Base-by-base conservation (phyloP, 2,888 invertebrate species). In the Caenorhabditis sp. region DNA sequence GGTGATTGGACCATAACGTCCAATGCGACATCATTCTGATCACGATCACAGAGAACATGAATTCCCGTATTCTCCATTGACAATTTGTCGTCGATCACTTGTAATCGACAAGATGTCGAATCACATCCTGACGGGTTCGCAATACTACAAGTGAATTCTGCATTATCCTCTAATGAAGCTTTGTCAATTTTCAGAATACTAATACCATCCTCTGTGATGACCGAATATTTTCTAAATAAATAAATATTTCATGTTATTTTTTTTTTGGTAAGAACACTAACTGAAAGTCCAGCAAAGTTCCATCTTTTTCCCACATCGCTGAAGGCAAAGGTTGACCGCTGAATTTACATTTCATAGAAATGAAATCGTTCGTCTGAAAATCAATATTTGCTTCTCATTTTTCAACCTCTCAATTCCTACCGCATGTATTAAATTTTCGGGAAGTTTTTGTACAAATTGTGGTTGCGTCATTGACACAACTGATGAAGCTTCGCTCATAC, bases 121-220 rank as follows among this genome's bases (percentile, higher is more conserved):
- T 92, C 93, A 91, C 92, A 92, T 81, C 97, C 97, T 84, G 92
- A 91, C 84, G 92, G 91, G 89, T 95, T 95, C 59, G 91, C 91
- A 62, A 94, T 95, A 84, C 91, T 91, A 89, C 95, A 95, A 67
- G 91, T 91, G 89, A 95, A 95, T 87, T 91, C 91, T 59, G 94
- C 95, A 26, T 67, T 72, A 84, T 93, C 92, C 90, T 94, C 93
- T 91, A 95, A 94, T 8, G 70, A 57, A 0, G 73, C 76, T 12
- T 70, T 66, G 4, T 68, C 58, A 50, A 85, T 82, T 36, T 70
- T 73, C 52, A 84, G 65, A 27, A 85, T 78, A 23, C 83, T 81
- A 10, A 84, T 80, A 7, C 85, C 86, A 53, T 86, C 86, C 67
- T 86, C 86, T 12, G 79, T 80, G 0, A 82, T 75, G n/a, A 85